Evolutionary conservation across 2,113 vertebrate genomes (phyloP).

Genomic region (Rana temporaria): DNA sequence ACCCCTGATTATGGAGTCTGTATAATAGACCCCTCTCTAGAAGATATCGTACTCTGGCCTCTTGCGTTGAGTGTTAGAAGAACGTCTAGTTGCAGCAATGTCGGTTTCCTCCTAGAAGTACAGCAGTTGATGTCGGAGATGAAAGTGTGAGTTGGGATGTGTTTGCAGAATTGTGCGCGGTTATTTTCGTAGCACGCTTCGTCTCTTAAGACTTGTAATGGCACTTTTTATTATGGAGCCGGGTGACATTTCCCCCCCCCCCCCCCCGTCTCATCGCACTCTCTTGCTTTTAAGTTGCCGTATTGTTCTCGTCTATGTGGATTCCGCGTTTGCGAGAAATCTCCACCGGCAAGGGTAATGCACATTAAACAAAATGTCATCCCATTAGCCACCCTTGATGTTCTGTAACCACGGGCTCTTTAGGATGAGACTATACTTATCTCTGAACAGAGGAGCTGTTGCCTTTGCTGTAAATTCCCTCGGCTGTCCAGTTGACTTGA

Average conservation of each 20-base stretch:
- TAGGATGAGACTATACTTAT: background rate
- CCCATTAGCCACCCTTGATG: background rate
- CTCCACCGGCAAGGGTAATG: background rate
- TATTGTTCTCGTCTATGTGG: background rate
- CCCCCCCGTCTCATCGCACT: background rate
- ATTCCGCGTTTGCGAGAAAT: background rate
- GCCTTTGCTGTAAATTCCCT: background rate
- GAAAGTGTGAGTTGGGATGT: slow-evolving; percentile 9
- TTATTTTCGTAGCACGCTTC: background rate
- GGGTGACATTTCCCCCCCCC: slow-evolving; percentile 10
- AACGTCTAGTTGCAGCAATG: too few species aligned
- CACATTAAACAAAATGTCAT: background rate
- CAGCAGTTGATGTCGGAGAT: background rate
- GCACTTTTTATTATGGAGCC: slow-evolving; percentile 6
- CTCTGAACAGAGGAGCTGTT: background rate
- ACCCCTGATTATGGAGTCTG: too few species aligned
- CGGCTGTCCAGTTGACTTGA: background rate
- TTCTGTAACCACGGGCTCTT: background rate
- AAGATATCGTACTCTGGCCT: too few species aligned
- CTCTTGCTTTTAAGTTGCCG: background rate
- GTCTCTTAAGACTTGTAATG: slow-evolving; percentile 18
- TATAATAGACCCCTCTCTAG: too few species aligned
- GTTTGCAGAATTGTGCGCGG: background rate
- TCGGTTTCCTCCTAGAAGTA: background rate
- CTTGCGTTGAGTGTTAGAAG: too few species aligned